Base-by-base conservation (phyloP, 2,113 vertebrate species). In the Platysteira castanea region DNA sequence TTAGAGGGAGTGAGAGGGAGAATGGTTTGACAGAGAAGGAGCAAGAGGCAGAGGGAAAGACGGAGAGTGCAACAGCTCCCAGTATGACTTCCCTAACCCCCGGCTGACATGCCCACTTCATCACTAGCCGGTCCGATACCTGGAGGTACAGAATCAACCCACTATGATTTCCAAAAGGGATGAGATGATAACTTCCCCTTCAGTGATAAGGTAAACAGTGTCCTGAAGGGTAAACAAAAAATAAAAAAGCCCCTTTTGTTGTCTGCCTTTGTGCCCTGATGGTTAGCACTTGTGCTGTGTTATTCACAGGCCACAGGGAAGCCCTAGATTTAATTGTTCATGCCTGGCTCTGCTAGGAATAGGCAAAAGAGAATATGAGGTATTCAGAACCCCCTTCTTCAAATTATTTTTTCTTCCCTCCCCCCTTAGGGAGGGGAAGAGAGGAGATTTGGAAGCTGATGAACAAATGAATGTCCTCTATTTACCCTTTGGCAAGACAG, bases 141-240 rank as follows among this genome's bases (percentile, higher is more conserved):
- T 54, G 73, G 85, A 97, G 95, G 96, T 87, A 93, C 76, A 95
- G 93, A 96, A 97, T 74, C 94, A 98, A 96, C 93, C 50, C 71
- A 13, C 92, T 64, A 93, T 10, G 13, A 95, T 97, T 94, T 98
- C 96, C 95, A 91, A 96, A 98, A 97, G 95, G 94, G 91, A 89
- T 87, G 95, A 95, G 94, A 96, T 87, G 96, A 95, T 96, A 95
- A 96, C 96, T 95, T 97, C 93, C 97, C 97, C 91, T 97, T 98
- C 92, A 95, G 97, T 96, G 97, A 96, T 96, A 97, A 98, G 96
- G 98, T 98, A 98, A 98, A 98, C 97, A 98, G 98, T 98, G 95
- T 98, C 98, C 98, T 98, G 98, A 98, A 98, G 98, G 97, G 97
- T 98, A 98, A 98, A 98, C 97, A 98, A 94, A 97, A 97, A 98